Evolutionary conservation across 2,888 invertebrate species (phyloP).

Genomic region (Nemapogon koenigi): DNA sequence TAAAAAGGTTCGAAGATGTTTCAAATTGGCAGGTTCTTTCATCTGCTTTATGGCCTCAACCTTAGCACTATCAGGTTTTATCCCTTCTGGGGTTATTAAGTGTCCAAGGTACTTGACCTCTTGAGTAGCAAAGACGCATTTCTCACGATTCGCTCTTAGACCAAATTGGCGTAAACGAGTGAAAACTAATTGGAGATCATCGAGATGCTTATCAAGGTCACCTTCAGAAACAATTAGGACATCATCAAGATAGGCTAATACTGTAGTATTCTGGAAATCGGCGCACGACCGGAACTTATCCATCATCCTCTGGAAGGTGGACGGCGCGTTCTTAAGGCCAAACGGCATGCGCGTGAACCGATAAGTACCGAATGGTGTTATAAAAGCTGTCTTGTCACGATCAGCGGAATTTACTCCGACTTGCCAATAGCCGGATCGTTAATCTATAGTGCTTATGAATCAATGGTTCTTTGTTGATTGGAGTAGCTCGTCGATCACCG

Average conservation of each 20-base stretch:
- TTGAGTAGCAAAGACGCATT: constrained; percentile 7
- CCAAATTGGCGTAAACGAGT: constrained; percentile 12
- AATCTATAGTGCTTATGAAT: constrained; percentile 25
- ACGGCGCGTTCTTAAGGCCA: constrained; percentile 21
- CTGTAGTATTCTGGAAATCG: constrained; percentile 12
- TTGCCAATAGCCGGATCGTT: constrained; percentile 30
- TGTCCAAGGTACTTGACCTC: constrained; percentile 12
- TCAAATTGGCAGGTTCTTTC: constrained; percentile 9
- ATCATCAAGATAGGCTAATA: constrained; percentile 20
- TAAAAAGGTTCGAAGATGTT: constrained; percentile 15
- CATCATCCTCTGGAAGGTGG: constrained; percentile 22
- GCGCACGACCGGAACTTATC: constrained; percentile 20
- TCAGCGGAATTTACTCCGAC: constrained; percentile 18
- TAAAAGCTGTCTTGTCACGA: constrained; percentile 21
- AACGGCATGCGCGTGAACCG: constrained; percentile 23
- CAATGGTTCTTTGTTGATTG: constrained; percentile 20
- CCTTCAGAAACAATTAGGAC: constrained; percentile 19
- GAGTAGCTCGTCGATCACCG: constrained; percentile 27
- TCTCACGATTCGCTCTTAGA: constrained; percentile 15
- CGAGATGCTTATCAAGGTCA: constrained; percentile 16
- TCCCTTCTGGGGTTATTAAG: constrained; percentile 10
- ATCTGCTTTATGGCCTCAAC: constrained; percentile 6
- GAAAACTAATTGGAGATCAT: constrained; percentile 15
- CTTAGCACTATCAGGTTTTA: constrained; percentile 5
- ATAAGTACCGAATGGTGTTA: constrained; percentile 21